Base-by-base conservation (phyloP, 2,888 invertebrate species). In the Heterodera filipjevi region DNA sequence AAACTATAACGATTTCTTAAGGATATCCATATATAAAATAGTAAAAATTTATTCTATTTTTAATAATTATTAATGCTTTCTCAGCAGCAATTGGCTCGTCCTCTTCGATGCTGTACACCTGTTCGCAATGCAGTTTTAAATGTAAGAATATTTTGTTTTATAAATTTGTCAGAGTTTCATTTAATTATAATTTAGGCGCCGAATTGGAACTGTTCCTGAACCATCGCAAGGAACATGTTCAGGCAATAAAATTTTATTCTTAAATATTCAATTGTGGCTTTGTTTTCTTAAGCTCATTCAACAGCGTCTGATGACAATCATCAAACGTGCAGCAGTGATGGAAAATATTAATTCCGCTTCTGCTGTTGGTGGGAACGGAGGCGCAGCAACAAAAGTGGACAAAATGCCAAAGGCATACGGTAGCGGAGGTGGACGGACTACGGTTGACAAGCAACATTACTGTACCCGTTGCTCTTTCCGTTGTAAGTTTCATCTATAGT, bases 181-280 rank as follows among this genome's bases (percentile, higher is more conserved):
- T 49, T 19, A 10, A 12, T 49, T 49, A 59, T 0, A 19, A n/a
- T 59, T 59, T 27, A 59, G 59, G 59, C 14, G 49, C 80, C 8
- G 79, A 76, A 30, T 71, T 81, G 12, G 80, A 79, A 10, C 66
- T 59, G 3, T 84, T 82, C 70, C 33, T 79, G 30, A 81, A 83
- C 33, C 86, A 86, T 76, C 77, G 80, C 39, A 80, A 76, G 33
- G 79, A 80, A 33, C 86, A 86, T 77, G 85, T 83, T 2, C 79
- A 79, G 76, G 78, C 80, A 44, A 22, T 66, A 46, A 59, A n/a
- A 30, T 1, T 66, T 39, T 22, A 73, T 3, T 53, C 10, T 66
- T 16, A 33, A n/a, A 35, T 74, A 76, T 30, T 68, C n/a, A n/a
- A n/a, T n/a, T n/a, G n/a, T n/a, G n/a, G n/a, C n/a, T 12, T 49